Evolutionary conservation across 2,113 vertebrate species (phyloP), one percentile per base, ranked within the genome.

Genomic region (Leiothrix lutea): DNA sequence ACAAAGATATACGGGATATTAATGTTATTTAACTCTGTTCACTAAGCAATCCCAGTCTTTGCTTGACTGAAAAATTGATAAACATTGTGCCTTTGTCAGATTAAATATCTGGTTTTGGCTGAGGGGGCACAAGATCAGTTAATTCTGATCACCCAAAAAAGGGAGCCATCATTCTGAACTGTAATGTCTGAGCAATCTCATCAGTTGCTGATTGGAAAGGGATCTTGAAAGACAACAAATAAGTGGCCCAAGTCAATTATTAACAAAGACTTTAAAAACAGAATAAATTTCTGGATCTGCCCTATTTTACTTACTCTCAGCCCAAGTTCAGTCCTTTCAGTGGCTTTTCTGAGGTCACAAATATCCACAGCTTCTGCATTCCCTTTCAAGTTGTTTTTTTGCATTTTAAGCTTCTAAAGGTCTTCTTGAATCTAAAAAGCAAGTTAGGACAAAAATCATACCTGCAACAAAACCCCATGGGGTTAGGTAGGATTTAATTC

Each of bases 401-500:
- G 86, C 88, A 98, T 94, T 95, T 92, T 98, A 86, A 99, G 94
- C n/a, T 98, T 91, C 44, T 79, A 94, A 90, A 98, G 95, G 64
- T 98, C 98, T 66, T 98, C 98, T 80, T 98, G 97, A 81, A 98
- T 98, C 98, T 99, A 80, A 66, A 94, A 94, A 74, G 8, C 70
- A 33, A 88, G 6, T 56, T 8, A n/a, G 12, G 28, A 29, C 20
- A 88, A 50, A 72, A 79, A 51, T 40, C n/a, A 71, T 5, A 69
- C 3, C 4, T 10, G 6, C 9, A 67, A 48, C 24, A 35, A 60
- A 65, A 72, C 14, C 3, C 11, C 7, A 5, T 2, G 6, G 10
- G 24, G 28, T 33, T 51, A 23, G 1, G 7, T 6, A 38, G 24
- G 13, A 35, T 19, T 66, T 48, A 61, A 82, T 11, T 9, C 8